Percentiles rank a stretch among this genome's conserved stretches.
Evolutionary conservation across 2,113 vertebrate species (phyloP).

Genomic region (Marmota monax): DNA sequence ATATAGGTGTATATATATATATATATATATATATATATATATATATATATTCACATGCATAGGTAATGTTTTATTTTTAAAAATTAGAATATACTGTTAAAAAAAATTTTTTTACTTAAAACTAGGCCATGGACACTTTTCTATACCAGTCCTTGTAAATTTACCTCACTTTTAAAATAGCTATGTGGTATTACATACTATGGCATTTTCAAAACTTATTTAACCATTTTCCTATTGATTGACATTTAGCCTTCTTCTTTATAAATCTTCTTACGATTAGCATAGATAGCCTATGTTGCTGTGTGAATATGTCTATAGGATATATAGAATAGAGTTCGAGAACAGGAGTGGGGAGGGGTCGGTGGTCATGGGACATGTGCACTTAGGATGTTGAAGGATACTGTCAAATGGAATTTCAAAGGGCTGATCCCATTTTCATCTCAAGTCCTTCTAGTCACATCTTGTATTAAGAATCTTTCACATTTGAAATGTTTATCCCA

Average conservation of each 20-base stretch:
- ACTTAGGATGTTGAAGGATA: neutral
- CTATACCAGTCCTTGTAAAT: neutral
- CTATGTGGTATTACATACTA: neutral
- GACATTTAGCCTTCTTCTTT: conserved; percentile 6
- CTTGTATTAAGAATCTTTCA: neutral
- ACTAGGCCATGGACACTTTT: conserved; percentile 5
- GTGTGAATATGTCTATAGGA: neutral
- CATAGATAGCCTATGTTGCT: neutral
- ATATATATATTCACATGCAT: neutral
- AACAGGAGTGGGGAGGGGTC: neutral
- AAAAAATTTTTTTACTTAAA: conserved; percentile 4
- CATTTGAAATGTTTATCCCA: neutral
- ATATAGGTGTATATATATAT: too few species aligned
- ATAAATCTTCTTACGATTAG: neutral
- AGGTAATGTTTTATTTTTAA: conserved; percentile 12
- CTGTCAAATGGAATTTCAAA: neutral
- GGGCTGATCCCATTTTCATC: neutral
- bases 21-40: too few species aligned
- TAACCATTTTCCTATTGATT: neutral
- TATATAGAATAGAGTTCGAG: neutral
- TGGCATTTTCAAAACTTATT: neutral
- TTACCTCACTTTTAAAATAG: neutral
- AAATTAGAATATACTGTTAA: neutral
- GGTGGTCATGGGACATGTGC: neutral
- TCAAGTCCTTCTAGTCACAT: neutral